A percentile compares a stretch with the other conserved stretches of the same genome.
phyloP scores from a whole-genome alignment of 2,888 invertebrate genomes.

The Drosophila quasianomalipes region DNA sequence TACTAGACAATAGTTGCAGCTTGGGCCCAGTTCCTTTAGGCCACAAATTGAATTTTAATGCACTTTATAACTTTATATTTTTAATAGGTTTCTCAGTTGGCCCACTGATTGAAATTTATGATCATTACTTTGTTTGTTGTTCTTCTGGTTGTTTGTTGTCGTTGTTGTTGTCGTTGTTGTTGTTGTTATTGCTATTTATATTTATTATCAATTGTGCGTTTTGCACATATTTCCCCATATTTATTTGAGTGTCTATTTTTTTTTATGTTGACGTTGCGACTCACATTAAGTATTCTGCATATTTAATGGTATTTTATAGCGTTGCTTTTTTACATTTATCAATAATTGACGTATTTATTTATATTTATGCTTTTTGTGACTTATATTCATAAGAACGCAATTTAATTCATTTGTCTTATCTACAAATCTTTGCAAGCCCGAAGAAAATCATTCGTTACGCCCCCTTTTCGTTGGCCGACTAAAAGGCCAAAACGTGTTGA shows the following conservation, averaged over 20 bases:
- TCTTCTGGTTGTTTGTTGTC: not conserved
- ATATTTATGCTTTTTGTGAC: conserved; percentile 8
- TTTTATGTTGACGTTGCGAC: conserved; percentile 28
- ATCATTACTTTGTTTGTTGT: conserved; percentile 45
- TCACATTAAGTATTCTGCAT: conserved; percentile 29
- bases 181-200: conserved; percentile 31
- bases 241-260: conserved; percentile 50
- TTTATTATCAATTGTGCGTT: conserved; percentile 48
- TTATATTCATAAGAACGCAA: not conserved
- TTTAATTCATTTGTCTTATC: conserved; percentile 7
- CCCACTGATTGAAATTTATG: conserved; percentile 75
- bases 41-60: conserved; percentile 58
- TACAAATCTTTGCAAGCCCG: not conserved
- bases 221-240: conserved; percentile 19
- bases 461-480: conserved; percentile 25
- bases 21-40: conserved; percentile 32
- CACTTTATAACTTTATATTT: conserved; percentile 52
- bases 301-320: conserved; percentile 1
- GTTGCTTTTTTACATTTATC: not conserved
- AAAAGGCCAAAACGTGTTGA: conserved; percentile 33
- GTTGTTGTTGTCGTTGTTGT: not conserved
- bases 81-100: conserved; percentile 63
- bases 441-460: conserved; percentile 25
- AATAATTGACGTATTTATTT: conserved; percentile 25
- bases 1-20: conserved; percentile 53